Percentiles rank a stretch among this genome's conserved stretches.
These are phyloP conservation scores for Augochlora pura DNA, from an alignment of 1,140 invertebrate species.

Conservation along the genomic window DNA sequence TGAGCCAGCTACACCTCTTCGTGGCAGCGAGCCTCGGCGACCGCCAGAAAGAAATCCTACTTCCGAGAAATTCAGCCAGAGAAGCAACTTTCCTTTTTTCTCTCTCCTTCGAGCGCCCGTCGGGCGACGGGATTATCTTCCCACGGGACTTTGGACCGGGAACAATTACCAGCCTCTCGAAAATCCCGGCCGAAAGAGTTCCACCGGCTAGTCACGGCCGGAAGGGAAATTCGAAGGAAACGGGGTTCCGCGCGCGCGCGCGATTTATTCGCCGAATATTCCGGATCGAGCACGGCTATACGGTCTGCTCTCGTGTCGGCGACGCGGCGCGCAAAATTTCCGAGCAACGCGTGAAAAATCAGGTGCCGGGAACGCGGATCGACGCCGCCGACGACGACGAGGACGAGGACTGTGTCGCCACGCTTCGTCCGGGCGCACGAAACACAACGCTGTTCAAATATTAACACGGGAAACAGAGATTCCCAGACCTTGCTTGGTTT, in stretches of 20 bases:
- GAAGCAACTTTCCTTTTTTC: conserved; percentile 64
- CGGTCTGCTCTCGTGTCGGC: too few relatives aligned
- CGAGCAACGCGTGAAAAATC: too few relatives aligned
- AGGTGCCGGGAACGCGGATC: too few relatives aligned
- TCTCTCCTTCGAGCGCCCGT: conserved; percentile 1
- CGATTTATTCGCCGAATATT: neutral
- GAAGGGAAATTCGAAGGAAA: conserved; percentile 9
- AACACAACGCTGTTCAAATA: conserved; percentile 73
- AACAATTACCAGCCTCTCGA: conserved; percentile 42
- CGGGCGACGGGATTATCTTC: conserved; percentile 44
- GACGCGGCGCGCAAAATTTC: too few relatives aligned
- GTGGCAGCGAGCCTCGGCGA: conserved; percentile 41
- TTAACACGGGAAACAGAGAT: conserved; percentile 73
- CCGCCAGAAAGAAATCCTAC: conserved; percentile 65
- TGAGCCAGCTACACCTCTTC: conserved; percentile 37
- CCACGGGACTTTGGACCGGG: conserved; percentile 39
- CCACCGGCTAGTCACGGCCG: too few relatives aligned
- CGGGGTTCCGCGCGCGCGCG: too few relatives aligned
- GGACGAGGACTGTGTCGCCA: too few relatives aligned
- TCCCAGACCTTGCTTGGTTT: conserved; percentile 66
- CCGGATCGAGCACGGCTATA: neutral
- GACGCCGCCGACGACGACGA: too few relatives aligned
- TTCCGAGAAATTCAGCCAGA: conserved; percentile 65
- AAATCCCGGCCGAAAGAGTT: conserved; percentile 48
- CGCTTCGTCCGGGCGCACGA: conserved; percentile 38